Conservation (phyloP, 2,113 vertebrate species). For the Carettochelys insculpta region DNA sequence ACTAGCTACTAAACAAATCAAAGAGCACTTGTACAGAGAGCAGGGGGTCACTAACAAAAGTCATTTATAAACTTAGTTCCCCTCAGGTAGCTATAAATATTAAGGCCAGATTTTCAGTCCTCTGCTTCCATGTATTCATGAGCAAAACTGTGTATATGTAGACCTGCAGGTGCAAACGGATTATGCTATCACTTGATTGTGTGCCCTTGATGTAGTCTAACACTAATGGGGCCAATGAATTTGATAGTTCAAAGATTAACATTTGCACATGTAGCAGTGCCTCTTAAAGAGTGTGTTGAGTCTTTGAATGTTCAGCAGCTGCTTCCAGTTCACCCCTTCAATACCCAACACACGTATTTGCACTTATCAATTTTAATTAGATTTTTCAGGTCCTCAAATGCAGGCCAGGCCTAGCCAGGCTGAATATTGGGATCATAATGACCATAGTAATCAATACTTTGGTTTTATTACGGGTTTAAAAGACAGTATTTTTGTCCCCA, state of each 20-base stretch:
- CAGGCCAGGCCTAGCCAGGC: neutral
- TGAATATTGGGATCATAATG: neutral
- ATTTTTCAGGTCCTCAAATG: neutral
- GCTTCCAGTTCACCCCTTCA: neutral
- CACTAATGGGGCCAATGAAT: neutral
- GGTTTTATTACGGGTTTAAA: neutral
- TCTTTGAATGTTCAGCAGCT: neutral
- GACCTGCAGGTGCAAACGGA: neutral
- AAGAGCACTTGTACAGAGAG: neutral
- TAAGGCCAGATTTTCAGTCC: neutral
- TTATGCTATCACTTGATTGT: neutral
- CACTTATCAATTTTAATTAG: accelerated
- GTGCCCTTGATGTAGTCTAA: neutral
- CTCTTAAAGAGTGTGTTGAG: neutral
- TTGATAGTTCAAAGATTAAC: neutral
- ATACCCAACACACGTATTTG: accelerated
- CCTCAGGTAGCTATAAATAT: neutral
- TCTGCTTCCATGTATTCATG: neutral
- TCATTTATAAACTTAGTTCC: neutral
- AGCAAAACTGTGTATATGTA: neutral
- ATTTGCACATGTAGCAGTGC: neutral
- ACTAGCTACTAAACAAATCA: neutral
- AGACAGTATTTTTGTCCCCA: neutral
- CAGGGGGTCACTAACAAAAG: constrained; percentile 1
- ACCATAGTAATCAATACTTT: neutral